Conservation (phyloP, 2,888 invertebrate species). For the Leuctra nigra region DNA sequence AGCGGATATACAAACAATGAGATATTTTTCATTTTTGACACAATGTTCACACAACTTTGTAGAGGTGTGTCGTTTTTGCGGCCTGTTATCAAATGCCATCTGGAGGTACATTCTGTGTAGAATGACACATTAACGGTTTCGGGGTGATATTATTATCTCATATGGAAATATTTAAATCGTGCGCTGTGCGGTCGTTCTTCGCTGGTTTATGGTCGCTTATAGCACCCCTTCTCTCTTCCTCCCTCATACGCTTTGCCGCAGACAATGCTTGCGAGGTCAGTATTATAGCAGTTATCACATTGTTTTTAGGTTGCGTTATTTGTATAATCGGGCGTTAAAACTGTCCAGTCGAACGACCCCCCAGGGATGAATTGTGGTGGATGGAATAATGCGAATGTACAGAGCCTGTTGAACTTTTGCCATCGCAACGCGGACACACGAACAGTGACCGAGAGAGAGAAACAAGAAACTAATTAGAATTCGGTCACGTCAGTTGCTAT, state of each 20-base stretch:
- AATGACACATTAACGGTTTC: slow-evolving; percentile 16
- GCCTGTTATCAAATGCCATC: slow-evolving; percentile 4
- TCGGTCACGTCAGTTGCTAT: slow-evolving; percentile 19
- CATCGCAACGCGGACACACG: slow-evolving; percentile 2
- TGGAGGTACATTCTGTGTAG: not conserved
- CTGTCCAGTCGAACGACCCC: slow-evolving; percentile 10
- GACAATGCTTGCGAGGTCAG: not conserved
- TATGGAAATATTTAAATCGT: slow-evolving; percentile 14
- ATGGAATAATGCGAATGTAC: slow-evolving; percentile 12
- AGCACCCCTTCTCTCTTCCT: not conserved
- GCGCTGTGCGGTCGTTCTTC: slow-evolving; percentile 7
- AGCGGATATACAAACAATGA: slow-evolving; percentile 14
- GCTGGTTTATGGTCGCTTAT: slow-evolving; percentile 11
- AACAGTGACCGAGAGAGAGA: not conserved
- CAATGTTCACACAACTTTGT: slow-evolving; percentile 9
- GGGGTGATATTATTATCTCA: slow-evolving; percentile 11
- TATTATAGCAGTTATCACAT: slow-evolving; percentile 23
- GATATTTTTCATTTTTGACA: slow-evolving; percentile 1
- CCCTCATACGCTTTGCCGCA: not conserved
- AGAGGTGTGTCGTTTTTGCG: slow-evolving; percentile 10
- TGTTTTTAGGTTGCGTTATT: slow-evolving; percentile 24
- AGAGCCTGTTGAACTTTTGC: slow-evolving; percentile 19
- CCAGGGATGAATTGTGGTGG: slow-evolving; percentile 14
- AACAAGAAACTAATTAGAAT: slow-evolving; percentile 24
- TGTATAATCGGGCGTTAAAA: slow-evolving; percentile 23